phyloP scores from a whole-genome alignment of 1,140 invertebrate species.

The Eupristina koningsbergeri region DNA sequence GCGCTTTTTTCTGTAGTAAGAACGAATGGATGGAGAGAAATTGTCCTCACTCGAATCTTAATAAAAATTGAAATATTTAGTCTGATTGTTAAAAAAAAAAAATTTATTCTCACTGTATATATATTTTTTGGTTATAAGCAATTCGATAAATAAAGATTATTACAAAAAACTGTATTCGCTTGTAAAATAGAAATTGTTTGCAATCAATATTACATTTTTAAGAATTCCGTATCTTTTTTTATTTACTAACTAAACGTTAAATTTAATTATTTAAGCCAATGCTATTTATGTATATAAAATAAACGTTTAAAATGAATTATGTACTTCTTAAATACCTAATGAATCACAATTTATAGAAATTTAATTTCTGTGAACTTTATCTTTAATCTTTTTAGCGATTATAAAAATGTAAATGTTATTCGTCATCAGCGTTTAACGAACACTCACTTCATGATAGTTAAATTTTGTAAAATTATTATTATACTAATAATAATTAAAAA shows the following conservation, averaged over 20 bases:
- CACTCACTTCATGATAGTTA: not conserved
- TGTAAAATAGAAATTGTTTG: no score
- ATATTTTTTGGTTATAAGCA: no score
- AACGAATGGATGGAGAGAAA: not conserved
- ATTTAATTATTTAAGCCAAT: not conserved
- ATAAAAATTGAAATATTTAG: not conserved
- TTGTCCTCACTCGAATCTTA: not conserved
- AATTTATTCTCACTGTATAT: no score
- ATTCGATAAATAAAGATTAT: no score
- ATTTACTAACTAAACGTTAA: not conserved
- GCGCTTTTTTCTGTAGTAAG: not conserved
- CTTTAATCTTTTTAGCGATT: not conserved
- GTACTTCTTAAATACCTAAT: not conserved
- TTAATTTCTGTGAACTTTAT: not conserved
- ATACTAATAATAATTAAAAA: not conserved
- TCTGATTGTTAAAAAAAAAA: no score
- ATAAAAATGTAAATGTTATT: not conserved
- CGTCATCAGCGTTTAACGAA: not conserved
- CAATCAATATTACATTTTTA: no score
- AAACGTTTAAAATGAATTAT: not conserved
- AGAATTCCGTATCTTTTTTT: no score
- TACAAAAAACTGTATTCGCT: no score
- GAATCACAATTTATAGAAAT: not conserved
- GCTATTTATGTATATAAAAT: not conserved
- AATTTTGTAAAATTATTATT: not conserved